phyloP scores from a whole-genome alignment of 2,797 vertebrate species.

The Lepidocolaptes lacrymiger region DNA sequence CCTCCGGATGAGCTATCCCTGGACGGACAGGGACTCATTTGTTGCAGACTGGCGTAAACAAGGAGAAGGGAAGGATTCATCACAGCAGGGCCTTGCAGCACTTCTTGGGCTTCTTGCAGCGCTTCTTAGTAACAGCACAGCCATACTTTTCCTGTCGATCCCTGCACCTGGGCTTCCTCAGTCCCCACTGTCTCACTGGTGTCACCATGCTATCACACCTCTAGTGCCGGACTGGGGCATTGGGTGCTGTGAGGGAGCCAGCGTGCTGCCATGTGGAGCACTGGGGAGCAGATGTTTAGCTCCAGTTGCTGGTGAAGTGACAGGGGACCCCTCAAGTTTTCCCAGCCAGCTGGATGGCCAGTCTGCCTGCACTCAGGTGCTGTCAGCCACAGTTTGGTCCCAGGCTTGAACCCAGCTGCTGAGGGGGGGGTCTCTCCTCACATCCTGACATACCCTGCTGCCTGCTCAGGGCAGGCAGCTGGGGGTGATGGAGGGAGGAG shows the following conservation, averaged over 20 bases:
- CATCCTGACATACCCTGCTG: constrained; percentile 79
- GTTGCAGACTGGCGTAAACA: constrained; percentile 62
- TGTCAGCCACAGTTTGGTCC: constrained; percentile 54
- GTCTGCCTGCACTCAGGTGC: neutral
- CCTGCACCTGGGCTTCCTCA: neutral
- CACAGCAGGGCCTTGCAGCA: neutral
- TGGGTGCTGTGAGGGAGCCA: neutral
- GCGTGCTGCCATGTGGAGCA: accelerated
- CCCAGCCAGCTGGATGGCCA: neutral
- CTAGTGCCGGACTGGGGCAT: accelerated
- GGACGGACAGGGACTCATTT: constrained; percentile 61
- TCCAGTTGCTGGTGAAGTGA: accelerated
- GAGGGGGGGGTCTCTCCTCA: constrained; percentile 66
- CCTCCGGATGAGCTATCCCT: constrained; percentile 76
- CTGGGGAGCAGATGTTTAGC: accelerated
- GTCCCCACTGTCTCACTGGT: accelerated
- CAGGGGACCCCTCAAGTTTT: neutral
- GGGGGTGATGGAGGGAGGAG: neutral
- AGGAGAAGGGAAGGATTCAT: constrained; percentile 61
- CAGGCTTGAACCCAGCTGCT: constrained; percentile 64
- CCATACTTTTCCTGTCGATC: neutral
- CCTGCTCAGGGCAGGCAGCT: constrained; percentile 21
- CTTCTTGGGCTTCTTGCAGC: neutral
- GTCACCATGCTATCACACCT: neutral
- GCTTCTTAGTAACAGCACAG: neutral